A percentile compares a stretch with the other conserved stretches of the same genome.
These are phyloP conservation scores for Ceyx erithaca DNA, from an alignment of 2,797 vertebrate genomes.

Conservation along the genomic window DNA sequence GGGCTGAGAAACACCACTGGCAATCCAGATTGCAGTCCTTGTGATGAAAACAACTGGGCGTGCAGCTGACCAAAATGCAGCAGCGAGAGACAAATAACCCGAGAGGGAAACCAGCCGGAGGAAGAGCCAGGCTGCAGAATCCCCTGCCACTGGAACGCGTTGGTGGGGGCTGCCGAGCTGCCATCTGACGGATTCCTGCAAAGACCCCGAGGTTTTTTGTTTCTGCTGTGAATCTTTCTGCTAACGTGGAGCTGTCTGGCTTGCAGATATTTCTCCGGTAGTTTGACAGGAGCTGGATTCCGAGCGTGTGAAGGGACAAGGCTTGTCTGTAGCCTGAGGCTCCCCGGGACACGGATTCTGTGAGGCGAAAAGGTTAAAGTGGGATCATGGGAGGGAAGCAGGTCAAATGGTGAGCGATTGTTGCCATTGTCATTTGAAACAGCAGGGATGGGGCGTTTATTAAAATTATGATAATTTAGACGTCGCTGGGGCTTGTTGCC, in stretches of 20 bases:
- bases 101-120: conserved; percentile 16
- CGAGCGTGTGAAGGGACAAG: conserved; percentile 28
- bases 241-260: not conserved
- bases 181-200: not conserved
- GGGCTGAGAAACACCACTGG: conserved; percentile 39
- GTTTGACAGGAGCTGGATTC: conserved; percentile 17
- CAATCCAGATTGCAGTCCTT: not conserved
- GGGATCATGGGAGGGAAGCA: conserved; percentile 89
- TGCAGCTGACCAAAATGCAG: conserved; percentile 62
- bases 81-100: conserved; percentile 23
- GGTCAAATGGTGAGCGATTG: conserved; percentile 87
- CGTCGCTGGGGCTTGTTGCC: not conserved
- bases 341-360: conserved; percentile 32
- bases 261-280: not conserved
- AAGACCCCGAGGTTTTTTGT: not conserved
- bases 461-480: not conserved
- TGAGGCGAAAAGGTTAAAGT: conserved; percentile 73
- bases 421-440: not conserved
- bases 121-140: conserved; percentile 5
- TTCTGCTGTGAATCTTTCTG: not conserved
- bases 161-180: not conserved
- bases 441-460: not conserved
- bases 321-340: conserved; percentile 48
- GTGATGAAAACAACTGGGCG: not conserved
- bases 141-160: not conserved